phyloP scores from a whole-genome alignment of 2,113 vertebrate genomes.

The Rhadina sibilatrix region DNA sequence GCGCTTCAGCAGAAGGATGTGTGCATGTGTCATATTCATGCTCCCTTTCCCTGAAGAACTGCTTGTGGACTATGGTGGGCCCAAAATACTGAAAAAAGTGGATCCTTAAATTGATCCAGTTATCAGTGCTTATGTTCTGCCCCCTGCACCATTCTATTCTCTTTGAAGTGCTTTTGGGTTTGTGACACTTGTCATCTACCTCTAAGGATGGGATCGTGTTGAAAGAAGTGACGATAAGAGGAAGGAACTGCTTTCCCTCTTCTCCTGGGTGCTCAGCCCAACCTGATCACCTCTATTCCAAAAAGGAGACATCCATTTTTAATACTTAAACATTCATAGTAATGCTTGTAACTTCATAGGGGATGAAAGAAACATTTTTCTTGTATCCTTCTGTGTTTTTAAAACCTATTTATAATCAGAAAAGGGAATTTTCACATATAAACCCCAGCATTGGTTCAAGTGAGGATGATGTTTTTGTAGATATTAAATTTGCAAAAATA shows the following conservation, averaged over 20 bases:
- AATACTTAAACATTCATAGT: neutral
- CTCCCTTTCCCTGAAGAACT: neutral
- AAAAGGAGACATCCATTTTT: neutral
- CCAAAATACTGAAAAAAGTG: neutral
- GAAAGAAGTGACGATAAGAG: neutral
- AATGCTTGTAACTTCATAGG: neutral
- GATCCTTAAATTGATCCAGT: neutral
- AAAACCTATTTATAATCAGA: neutral
- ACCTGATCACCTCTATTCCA: neutral
- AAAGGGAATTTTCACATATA: neutral
- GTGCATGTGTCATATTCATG: neutral
- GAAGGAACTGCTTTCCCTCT: neutral
- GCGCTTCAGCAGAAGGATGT: neutral
- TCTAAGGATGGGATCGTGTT: neutral
- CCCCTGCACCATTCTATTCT: neutral
- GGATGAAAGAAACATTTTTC: neutral
- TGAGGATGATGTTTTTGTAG: neutral
- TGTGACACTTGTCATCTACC: neutral
- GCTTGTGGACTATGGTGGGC: neutral
- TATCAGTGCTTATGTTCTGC: neutral
- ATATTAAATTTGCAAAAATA: neutral
- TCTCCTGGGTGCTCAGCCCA: neutral
- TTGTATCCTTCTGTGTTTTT: neutral
- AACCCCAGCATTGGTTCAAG: neutral
- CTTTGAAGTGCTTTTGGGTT: neutral